Conservation (phyloP, 2,797 vertebrate genomes). For the Pantherophis alleghaniensis region DNA sequence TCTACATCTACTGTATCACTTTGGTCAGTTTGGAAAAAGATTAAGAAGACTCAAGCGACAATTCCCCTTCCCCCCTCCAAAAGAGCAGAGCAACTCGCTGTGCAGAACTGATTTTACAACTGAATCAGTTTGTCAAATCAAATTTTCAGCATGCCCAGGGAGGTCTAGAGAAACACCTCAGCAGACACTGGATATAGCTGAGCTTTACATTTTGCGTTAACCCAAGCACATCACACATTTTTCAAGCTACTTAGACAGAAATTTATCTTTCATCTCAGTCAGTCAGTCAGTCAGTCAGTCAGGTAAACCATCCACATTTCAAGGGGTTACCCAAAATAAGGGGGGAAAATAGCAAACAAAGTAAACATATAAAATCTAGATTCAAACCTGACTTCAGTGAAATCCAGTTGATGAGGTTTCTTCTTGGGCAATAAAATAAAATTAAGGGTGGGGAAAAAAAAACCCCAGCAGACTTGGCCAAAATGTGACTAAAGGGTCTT, state of each 20-base stretch:
- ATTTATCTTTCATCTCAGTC: not conserved
- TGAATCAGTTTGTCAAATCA: not conserved
- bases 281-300: not conserved
- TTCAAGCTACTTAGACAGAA: not conserved
- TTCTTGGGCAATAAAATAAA: not conserved
- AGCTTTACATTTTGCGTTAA: slow-evolving; percentile 26
- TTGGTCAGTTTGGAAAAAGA: slow-evolving; percentile 51
- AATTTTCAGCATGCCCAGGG: not conserved
- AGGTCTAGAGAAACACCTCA: not conserved
- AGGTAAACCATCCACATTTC: slow-evolving; percentile 25
- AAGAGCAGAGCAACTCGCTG: not conserved
- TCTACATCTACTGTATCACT: not conserved
- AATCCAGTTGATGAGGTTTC: slow-evolving; percentile 59
- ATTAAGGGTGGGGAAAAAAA: not conserved
- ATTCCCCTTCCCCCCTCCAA: not conserved
- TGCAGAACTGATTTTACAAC: not conserved
- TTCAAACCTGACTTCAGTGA: slow-evolving; percentile 63
- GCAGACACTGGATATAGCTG: not conserved
- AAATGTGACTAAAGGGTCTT: slow-evolving; percentile 26
- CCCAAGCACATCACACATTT: slow-evolving; percentile 12
- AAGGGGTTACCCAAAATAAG: not conserved
- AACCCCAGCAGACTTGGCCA: not conserved
- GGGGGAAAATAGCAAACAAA: not conserved
- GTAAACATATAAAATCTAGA: slow-evolving; percentile 23
- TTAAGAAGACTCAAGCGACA: not conserved